A percentile compares a stretch with the other conserved stretches of the same genome.
Conservation (phyloP, 2,888 invertebrate species). For the Apeira syringaria region DNA sequence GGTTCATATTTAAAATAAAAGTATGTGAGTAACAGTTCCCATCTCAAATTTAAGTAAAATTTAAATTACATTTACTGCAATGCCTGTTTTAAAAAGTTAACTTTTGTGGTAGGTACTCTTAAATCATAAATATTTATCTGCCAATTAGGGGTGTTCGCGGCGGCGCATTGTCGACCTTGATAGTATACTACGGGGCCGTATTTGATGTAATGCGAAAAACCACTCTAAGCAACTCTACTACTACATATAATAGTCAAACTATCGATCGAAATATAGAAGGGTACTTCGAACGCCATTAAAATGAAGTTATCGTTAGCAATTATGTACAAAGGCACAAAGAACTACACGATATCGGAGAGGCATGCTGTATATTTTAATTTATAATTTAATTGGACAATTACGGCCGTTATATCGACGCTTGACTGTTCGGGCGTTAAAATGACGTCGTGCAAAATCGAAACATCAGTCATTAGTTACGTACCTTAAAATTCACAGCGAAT, state of each 20-base stretch:
- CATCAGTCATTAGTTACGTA: slow-evolving; percentile 72
- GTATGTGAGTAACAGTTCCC: no score
- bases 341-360: slow-evolving; percentile 64
- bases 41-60: no score
- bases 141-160: slow-evolving; percentile 54
- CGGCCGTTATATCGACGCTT: slow-evolving; percentile 20
- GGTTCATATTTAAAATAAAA: no score
- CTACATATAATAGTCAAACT: slow-evolving; percentile 67
- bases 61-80: no score
- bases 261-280: slow-evolving; percentile 77
- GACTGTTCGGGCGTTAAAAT: slow-evolving; percentile 32
- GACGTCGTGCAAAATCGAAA: slow-evolving; percentile 67
- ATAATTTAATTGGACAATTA: slow-evolving; percentile 46
- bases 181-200: slow-evolving; percentile 51
- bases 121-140: slow-evolving; percentile 38
- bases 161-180: slow-evolving; percentile 53
- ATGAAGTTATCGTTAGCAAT: slow-evolving; percentile 68
- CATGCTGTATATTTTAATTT: slow-evolving; percentile 58
- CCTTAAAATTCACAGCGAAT: slow-evolving; percentile 83
- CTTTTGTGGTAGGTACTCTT: slow-evolving; percentile 5
- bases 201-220: slow-evolving; percentile 72
- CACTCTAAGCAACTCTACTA: slow-evolving; percentile 63
- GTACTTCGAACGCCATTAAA: slow-evolving; percentile 70
- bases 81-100: slow-evolving; percentile 21
- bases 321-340: slow-evolving; percentile 70